A percentile compares a stretch with the other conserved stretches of the same genome.
These are phyloP conservation scores for Amphiprion ocellaris DNA, from an alignment of 2,113 vertebrate genomes.

Conservation along the genomic window DNA sequence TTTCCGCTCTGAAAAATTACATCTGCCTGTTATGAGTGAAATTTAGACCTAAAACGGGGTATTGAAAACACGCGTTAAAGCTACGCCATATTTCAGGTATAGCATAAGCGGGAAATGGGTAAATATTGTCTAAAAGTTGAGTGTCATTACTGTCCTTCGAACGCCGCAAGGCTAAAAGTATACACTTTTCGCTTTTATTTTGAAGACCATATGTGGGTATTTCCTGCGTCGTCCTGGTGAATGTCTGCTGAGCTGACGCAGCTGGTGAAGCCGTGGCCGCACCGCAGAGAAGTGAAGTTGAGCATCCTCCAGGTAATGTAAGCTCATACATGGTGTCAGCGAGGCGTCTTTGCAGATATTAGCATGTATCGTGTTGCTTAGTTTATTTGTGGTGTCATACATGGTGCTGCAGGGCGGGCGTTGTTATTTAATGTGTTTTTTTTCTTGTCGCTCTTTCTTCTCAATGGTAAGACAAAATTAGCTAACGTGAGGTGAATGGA, in stretches of 20 bases:
- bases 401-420: not conserved
- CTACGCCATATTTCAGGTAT: accelerated
- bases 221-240: conserved; percentile 17
- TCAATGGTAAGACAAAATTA: conserved; percentile 24
- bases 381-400: not conserved
- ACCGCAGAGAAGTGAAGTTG: conserved; percentile 81
- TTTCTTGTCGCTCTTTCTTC: conserved; percentile 28
- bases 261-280: conserved; percentile 52
- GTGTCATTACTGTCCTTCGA: not conserved
- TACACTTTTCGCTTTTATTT: conserved; percentile 42
- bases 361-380: not conserved
- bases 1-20: conserved; percentile 39
- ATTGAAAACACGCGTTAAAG: no score
- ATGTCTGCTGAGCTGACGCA: conserved; percentile 36
- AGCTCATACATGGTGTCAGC: not conserved
- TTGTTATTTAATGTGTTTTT: conserved; percentile 8
- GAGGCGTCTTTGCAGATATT: not conserved
- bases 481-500: conserved; percentile 11
- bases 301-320: conserved; percentile 76
- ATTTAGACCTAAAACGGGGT: not conserved
- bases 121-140: not conserved
- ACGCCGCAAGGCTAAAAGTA: not conserved
- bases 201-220: not conserved
- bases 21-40: not conserved
- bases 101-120: accelerated